These are phyloP conservation scores for Meloidogyne exigua DNA, from an alignment of 1,140 invertebrate species.

Conservation along the genomic window DNA sequence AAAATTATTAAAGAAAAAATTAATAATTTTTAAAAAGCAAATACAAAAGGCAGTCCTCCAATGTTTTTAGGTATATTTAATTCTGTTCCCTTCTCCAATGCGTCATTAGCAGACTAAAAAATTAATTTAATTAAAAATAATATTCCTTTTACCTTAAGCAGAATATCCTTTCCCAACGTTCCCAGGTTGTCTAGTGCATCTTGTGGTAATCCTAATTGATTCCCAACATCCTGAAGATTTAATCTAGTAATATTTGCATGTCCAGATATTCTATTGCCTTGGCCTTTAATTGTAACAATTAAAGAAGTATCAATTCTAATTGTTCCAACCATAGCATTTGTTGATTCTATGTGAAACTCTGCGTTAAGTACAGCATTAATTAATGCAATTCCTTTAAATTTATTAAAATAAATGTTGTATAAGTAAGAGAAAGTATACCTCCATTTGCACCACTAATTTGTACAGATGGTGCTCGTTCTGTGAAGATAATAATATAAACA, in stretches of 20 bases:
- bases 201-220: constrained; percentile 58
- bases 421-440: constrained; percentile 12
- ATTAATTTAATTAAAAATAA: background rate
- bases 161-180: constrained; percentile 59
- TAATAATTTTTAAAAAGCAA: background rate
- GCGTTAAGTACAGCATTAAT: constrained; percentile 55
- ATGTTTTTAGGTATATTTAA: constrained; percentile 43
- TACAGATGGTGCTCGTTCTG: constrained; percentile 56
- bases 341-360: constrained; percentile 62
- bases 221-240: constrained; percentile 49
- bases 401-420: background rate
- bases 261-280: constrained; percentile 37
- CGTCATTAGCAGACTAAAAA: constrained; percentile 51
- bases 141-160: constrained; percentile 49
- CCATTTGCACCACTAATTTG: constrained; percentile 51
- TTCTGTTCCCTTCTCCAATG: constrained; percentile 51
- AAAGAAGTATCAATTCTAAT: constrained; percentile 48
- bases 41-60: constrained; percentile 54
- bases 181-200: constrained; percentile 63
- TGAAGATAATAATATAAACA: constrained; percentile 51
- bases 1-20: background rate
- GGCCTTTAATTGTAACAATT: constrained; percentile 42
- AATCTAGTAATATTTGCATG: constrained; percentile 55
- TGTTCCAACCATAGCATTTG: constrained; percentile 52
- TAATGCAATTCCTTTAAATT: constrained; percentile 43